These are phyloP conservation scores for Falco rusticolus DNA, from an alignment of 2,797 vertebrate species.

Conservation along the genomic window DNA sequence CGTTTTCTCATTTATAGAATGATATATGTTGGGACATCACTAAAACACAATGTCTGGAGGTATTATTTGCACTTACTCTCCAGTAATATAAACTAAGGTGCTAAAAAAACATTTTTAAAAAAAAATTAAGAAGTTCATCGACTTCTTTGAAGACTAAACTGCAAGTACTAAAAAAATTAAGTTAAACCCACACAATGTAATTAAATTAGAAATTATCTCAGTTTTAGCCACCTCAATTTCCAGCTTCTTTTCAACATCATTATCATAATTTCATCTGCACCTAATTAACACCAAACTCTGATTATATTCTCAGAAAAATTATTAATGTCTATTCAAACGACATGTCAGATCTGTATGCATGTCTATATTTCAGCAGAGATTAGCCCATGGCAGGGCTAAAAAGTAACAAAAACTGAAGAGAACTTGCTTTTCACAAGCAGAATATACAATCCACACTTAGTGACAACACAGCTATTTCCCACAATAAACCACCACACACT, in stretches of 20 bases:
- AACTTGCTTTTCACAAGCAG: neutral
- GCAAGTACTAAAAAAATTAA: neutral
- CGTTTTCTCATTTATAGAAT: neutral
- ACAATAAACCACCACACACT: neutral
- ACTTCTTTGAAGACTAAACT: neutral
- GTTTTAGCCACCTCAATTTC: constrained; percentile 19
- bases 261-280: neutral
- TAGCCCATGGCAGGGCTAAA: neutral
- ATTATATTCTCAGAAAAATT: neutral
- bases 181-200: constrained; percentile 16
- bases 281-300: constrained; percentile 18
- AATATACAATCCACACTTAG: neutral
- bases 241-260: constrained; percentile 4
- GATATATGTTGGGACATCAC: neutral
- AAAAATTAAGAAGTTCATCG: neutral
- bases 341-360: neutral
- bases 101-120: neutral
- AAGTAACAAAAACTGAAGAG: neutral
- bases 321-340: neutral
- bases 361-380: neutral
- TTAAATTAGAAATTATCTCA: constrained; percentile 30
- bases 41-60: neutral
- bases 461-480: neutral
- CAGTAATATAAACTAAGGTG: neutral
- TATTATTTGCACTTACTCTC: neutral